Base-by-base conservation (phyloP, 2,888 invertebrate genomes). In the Ennomos erosarius region DNA sequence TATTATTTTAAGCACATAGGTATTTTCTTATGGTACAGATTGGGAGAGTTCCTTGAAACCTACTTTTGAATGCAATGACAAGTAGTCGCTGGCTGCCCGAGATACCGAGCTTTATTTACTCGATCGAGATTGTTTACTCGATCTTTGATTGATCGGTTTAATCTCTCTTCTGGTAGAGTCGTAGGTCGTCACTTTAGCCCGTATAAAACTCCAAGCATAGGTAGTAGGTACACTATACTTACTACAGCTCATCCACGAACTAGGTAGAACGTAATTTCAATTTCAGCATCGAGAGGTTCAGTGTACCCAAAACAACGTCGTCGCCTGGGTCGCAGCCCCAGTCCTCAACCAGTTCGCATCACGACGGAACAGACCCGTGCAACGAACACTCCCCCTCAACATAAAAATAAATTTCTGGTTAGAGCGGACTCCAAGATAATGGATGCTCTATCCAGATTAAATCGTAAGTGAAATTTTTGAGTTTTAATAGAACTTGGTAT, bases 291-390 rank as follows among this genome's bases (percentile, higher is more conserved):
- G n/a, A 54, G 34, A 49, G 40, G 44, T 40, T 34, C 45, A 40
- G 38, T 36, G 4, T 78, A 77, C 56, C 65, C 77, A 4, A 74
- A 72, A 57, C 68, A 76, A 38, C 82, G 87, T 13, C 83, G 87
- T 43, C 79, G 87, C 1, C 79, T 92, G 12, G 91, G 91, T 10
- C 85, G 91, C n/a, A 92, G 91, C 68, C 91, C 91, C 0, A 90
- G 89, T 67, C 88, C 90, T 33, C 75, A 79, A 6, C 77, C 64
- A 13, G 55, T 54, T 0, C 74, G 79, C 35, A 57, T 71, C 10
- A 50, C 63, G 1, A 68, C 61, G 1, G 87, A 87, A 59, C 82
- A 84, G 62, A 76, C 71, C 26, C 81, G 88, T 10, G 88, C 89
- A 2, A 89, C 87, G 4, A 90, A 90, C 53, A 90, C 89, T 11